phyloP scores from a whole-genome alignment of 2,113 vertebrate species.

The Myrmophylax atrothorax region DNA sequence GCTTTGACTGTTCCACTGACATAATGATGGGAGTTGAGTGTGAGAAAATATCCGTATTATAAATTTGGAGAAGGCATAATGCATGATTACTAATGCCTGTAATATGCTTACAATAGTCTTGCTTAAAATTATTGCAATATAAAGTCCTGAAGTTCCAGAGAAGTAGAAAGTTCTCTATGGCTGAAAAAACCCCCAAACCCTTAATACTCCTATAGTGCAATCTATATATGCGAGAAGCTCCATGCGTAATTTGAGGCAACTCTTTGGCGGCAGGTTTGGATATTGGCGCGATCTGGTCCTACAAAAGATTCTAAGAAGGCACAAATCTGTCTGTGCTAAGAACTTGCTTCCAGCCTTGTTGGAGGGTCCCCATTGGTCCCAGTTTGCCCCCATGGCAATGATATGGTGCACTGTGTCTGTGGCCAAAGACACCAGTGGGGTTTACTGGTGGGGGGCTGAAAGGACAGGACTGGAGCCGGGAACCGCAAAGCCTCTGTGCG shows the following conservation, averaged over 20 bases:
- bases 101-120: background rate
- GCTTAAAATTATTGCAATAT: background rate
- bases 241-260: background rate
- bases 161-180: background rate
- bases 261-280: background rate
- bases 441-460: background rate
- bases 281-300: background rate
- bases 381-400: background rate
- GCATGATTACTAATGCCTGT: background rate
- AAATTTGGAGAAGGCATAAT: background rate
- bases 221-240: background rate
- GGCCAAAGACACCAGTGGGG: background rate
- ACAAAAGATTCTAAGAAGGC: background rate
- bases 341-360: background rate
- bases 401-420: rapidly evolving
- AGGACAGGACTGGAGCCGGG: background rate
- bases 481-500: background rate
- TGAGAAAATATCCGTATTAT: background rate
- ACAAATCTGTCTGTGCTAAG: background rate
- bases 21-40: rapidly evolving
- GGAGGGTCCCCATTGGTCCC: rapidly evolving
- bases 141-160: background rate
- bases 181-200: rapidly evolving
- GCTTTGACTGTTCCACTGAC: background rate
- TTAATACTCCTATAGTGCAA: background rate